Conservation (phyloP, 2,113 vertebrate genomes). For the Hippoglossus stenolepis region DNA sequence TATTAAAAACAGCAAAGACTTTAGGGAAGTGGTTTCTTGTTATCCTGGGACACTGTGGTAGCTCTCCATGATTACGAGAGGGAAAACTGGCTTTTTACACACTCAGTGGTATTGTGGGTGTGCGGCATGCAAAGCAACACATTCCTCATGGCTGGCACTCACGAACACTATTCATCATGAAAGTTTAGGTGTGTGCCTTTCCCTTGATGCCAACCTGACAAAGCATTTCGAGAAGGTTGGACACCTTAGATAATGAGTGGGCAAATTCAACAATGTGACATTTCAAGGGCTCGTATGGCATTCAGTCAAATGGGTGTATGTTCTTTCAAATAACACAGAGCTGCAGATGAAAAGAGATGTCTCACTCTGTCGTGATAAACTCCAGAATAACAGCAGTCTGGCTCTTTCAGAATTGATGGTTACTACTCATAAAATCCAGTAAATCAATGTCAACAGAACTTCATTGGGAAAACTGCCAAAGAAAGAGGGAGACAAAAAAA, state of each 20-base stretch:
- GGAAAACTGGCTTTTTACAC: not conserved
- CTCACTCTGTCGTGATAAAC: no score
- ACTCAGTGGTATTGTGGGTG: not conserved
- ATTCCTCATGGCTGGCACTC: slow-evolving; percentile 5
- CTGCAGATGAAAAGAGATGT: not conserved
- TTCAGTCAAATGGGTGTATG: not conserved
- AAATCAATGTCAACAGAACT: not conserved
- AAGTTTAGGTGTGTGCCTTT: slow-evolving; percentile 20
- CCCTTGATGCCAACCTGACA: not conserved
- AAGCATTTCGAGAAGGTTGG: not conserved
- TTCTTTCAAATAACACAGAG: not conserved
- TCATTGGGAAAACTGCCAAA: not conserved
- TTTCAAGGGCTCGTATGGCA: not conserved
- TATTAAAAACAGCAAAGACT: slow-evolving; percentile 34
- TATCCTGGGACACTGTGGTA: not conserved
- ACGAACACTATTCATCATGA: not conserved
- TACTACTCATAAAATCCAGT: not conserved
- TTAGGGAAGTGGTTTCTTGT: slow-evolving; percentile 26
- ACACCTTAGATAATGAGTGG: not conserved
- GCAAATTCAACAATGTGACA: not conserved
- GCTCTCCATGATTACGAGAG: slow-evolving; percentile 25
- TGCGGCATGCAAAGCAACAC: slow-evolving; percentile 26
- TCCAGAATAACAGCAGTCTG: no score
- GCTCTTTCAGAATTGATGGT: no score
- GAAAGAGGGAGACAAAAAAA: not conserved